phyloP scores from a whole-genome alignment of 2,113 vertebrate species.

The Meriones unguiculatus region DNA sequence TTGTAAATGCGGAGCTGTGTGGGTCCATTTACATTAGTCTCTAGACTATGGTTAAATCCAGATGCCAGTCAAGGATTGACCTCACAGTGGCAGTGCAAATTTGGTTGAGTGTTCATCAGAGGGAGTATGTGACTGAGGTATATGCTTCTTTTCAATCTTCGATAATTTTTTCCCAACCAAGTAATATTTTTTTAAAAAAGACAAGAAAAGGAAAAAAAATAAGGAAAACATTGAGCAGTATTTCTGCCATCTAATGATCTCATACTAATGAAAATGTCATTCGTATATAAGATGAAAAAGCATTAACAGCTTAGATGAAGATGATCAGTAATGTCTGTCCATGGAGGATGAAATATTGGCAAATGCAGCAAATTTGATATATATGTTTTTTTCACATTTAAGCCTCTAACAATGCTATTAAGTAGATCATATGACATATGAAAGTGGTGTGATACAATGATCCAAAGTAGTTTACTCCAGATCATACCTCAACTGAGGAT shows the following conservation, averaged over 20 bases:
- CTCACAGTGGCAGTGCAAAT: background rate
- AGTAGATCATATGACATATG: background rate
- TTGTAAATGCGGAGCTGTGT: background rate
- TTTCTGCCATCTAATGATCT: background rate
- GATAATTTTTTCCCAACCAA: conserved; percentile 11
- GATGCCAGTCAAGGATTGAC: background rate
- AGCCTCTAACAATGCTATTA: background rate
- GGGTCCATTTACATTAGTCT: background rate
- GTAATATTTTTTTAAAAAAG: conserved; percentile 15
- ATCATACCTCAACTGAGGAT: conserved; percentile 7
- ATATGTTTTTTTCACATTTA: background rate
- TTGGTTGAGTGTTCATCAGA: background rate
- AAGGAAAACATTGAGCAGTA: background rate
- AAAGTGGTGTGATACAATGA: background rate
- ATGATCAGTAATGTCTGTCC: background rate
- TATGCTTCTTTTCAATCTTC: background rate
- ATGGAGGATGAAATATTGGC: background rate
- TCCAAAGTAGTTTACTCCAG: background rate
- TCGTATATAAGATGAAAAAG: background rate
- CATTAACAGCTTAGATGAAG: background rate
- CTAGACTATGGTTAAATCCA: background rate
- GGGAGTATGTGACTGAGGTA: background rate
- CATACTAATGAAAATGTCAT: background rate
- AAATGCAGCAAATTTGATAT: background rate
- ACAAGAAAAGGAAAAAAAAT: background rate